Evolutionary conservation across 2,888 invertebrate genomes (phyloP).

Genomic region (Crematogaster levior): DNA sequence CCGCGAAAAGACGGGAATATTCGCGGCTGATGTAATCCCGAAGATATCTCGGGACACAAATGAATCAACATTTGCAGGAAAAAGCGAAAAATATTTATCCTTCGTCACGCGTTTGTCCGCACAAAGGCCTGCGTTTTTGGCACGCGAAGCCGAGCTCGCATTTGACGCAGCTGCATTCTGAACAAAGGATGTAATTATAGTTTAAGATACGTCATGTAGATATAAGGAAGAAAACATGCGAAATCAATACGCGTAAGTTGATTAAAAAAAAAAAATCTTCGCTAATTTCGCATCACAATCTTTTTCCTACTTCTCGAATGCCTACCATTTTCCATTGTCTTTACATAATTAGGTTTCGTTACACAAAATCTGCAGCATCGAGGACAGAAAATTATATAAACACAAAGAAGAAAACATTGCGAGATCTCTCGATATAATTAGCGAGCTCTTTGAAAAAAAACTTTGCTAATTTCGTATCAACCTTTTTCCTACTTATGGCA

Average conservation of each 20-base stretch:
- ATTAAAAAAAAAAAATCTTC: background rate
- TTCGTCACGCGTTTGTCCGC: background rate
- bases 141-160: background rate
- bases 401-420: background rate
- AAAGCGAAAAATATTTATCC: conserved; percentile 31
- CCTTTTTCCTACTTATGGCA: background rate
- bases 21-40: conserved; percentile 37
- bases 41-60: conserved; percentile 9
- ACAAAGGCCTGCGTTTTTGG: conserved; percentile 4
- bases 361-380: background rate
- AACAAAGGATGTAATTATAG: conserved; percentile 35
- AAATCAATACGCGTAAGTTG: too few species aligned
- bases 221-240: background rate
- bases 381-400: background rate
- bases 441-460: background rate
- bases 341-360: background rate
- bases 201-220: background rate
- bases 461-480: background rate
- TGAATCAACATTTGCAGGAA: conserved; percentile 33
- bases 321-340: background rate
- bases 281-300: background rate
- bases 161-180: conserved; percentile 7
- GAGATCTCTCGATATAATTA: background rate
- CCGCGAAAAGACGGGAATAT: conserved; percentile 12
- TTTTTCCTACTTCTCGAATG: background rate